A percentile compares a stretch with the other conserved stretches of the same genome.
These are phyloP conservation scores for Drosophila suboccidentalis DNA, from an alignment of 2,888 invertebrate species.

Conservation along the genomic window DNA sequence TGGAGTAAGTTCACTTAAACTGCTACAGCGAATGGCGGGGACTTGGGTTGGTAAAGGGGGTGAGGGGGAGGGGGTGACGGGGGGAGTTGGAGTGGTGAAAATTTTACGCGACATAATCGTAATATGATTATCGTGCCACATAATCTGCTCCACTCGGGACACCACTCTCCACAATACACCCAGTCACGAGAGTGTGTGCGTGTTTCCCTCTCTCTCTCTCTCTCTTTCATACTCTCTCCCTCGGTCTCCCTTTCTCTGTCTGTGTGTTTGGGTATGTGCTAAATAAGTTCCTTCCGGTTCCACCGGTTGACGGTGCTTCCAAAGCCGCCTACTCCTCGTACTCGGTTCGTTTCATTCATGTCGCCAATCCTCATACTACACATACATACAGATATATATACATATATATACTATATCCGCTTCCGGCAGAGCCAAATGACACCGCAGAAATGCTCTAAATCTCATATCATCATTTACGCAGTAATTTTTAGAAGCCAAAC, in stretches of 20 bases:
- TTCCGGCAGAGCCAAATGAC: conserved; percentile 71
- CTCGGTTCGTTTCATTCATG: conserved; percentile 5
- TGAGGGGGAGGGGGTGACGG: neutral
- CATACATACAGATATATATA: neutral
- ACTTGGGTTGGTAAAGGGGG: too few relatives aligned
- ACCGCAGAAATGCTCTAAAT: conserved; percentile 78
- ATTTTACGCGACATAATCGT: conserved; percentile 80
- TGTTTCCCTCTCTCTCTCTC: neutral
- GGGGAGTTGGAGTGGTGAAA: conserved; percentile 46
- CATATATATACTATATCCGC: conserved; percentile 47
- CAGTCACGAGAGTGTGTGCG: neutral
- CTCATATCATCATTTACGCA: conserved; percentile 80
- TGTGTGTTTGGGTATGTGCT: conserved; percentile 58
- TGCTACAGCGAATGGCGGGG: conserved; percentile 23
- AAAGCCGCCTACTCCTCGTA: conserved; percentile 2
- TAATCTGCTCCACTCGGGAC: conserved; percentile 54
- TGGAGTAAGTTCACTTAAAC: conserved; percentile 44
- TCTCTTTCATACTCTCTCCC: neutral
- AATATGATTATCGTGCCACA: conserved; percentile 78
- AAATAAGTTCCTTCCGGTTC: conserved; percentile 76
- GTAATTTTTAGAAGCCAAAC: conserved; percentile 65
- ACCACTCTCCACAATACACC: conserved; percentile 16
- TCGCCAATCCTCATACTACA: neutral
- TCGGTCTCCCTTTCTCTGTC: neutral
- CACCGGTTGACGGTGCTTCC: conserved; percentile 51